Base-by-base conservation (phyloP, 2,888 invertebrate species). In the Epinotia brunnichana region DNA sequence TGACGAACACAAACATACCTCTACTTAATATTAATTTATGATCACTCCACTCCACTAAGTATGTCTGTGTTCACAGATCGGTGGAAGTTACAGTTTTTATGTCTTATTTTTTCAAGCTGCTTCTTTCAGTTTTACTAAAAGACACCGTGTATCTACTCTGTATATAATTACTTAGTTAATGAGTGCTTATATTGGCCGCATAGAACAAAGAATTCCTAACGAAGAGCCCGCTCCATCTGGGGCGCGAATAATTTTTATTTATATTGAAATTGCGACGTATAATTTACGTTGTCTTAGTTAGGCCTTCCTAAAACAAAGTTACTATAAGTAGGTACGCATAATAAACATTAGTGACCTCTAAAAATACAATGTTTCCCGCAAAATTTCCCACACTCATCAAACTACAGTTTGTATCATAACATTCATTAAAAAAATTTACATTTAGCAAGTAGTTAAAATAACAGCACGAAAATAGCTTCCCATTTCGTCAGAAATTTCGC, bases 131-230 rank as follows among this genome's bases (percentile, higher is more conserved):
- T 15, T 15, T 44, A 44, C 44, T 44, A 9, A 44, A 21, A 19
- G 21, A 15, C 60, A 29, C 13, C 13, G 15, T 21, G 19, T 11
- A 24, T n/a, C n/a, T n/a, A n/a, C 15, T 44, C 44, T 15, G 63
- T 62, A 67, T 29, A 44, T 54, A 67, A 68, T 62, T 61, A 67
- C 21, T 62, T 63, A 64, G n/a, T n/a, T n/a, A n/a, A n/a, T n/a
- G 68, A 69, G 68, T 74, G 57, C 61, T 74, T 67, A 74, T 72
- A 72, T 72, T 71, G 67, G 68, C 57, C 39, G 63, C 57, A 39
- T 24, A 73, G 73, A 71, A 74, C 74, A 74, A 74, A 74, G 71
- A 64, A 64, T 71, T 69, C 69, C 17, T 35, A 44, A 60, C 60
- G 74, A 72, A 74, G 21, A 59, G 59, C 35, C 53, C 41, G 24